Evolutionary conservation across 2,797 vertebrate genomes (phyloP).

Genomic region (Catamblyrhynchus diadema): DNA sequence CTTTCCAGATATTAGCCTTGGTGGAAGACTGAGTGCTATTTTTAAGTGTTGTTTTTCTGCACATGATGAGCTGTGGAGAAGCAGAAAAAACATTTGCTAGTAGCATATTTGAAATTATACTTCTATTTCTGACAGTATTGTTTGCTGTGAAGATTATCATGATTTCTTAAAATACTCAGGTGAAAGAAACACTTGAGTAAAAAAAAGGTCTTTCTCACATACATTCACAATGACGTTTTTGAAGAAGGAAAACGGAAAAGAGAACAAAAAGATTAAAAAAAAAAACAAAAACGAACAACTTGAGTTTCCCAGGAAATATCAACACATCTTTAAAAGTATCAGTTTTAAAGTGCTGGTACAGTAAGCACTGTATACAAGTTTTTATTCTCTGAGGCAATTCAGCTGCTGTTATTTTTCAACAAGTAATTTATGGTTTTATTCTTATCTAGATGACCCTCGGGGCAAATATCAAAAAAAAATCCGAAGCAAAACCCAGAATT

Average conservation of each 20-base stretch:
- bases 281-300: neutral
- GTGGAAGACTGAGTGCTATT: neutral
- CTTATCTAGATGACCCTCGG: constrained; percentile 80
- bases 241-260: neutral
- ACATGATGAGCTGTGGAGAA: neutral
- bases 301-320: neutral
- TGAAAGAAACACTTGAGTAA: neutral
- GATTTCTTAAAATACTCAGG: neutral
- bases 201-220: neutral
- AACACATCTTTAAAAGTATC: neutral
- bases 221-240: neutral
- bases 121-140: neutral
- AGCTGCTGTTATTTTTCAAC: constrained; percentile 21
- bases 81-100: neutral
- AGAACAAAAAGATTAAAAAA: neutral
- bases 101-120: neutral
- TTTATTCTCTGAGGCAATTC: neutral
- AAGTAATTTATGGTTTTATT: neutral
- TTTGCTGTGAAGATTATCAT: neutral
- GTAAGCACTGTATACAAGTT: neutral
- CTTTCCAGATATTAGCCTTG: neutral
- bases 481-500: constrained; percentile 89
- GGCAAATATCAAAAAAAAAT: constrained; percentile 91
- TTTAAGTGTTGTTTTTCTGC: neutral
- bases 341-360: neutral